Conservation (phyloP, 2,113 vertebrate species). For the Pelecanus crispus region DNA sequence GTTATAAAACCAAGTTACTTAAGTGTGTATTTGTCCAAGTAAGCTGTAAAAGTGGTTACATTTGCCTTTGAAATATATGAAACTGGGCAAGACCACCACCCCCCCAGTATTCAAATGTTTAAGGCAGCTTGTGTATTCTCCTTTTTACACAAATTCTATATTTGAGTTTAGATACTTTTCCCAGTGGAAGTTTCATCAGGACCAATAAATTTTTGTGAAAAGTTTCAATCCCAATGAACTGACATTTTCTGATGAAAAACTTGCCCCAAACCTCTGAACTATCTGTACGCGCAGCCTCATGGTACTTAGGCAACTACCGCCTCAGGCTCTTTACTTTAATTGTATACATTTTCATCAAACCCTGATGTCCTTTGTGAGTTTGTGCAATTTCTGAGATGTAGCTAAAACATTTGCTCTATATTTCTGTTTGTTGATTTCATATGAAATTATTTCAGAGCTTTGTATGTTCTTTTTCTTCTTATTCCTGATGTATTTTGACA, state of each 20-base stretch:
- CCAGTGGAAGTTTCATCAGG: neutral
- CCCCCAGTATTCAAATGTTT: neutral
- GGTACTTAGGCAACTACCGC: neutral
- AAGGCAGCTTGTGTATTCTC: neutral
- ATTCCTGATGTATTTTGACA: neutral
- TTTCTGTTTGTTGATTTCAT: neutral
- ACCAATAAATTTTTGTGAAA: neutral
- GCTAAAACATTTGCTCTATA: neutral
- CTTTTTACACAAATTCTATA: neutral
- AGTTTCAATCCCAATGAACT: neutral
- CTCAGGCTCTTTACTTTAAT: slow-evolving; percentile 11
- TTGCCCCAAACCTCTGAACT: slow-evolving; percentile 33
- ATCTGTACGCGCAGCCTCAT: neutral
- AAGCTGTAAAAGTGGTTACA: neutral
- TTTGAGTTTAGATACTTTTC: neutral
- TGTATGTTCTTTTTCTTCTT: neutral
- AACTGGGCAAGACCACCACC: neutral
- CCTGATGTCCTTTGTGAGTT: neutral
- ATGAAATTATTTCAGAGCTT: neutral
- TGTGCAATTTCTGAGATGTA: neutral
- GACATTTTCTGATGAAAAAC: slow-evolving; percentile 17
- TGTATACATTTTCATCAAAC: neutral
- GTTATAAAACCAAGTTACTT: neutral
- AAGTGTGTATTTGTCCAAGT: neutral
- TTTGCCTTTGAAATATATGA: neutral